Percentiles rank a stretch among this genome's conserved stretches.
Conservation (phyloP, 2,888 invertebrate species). For the Caenorhabditis panamensis region DNA sequence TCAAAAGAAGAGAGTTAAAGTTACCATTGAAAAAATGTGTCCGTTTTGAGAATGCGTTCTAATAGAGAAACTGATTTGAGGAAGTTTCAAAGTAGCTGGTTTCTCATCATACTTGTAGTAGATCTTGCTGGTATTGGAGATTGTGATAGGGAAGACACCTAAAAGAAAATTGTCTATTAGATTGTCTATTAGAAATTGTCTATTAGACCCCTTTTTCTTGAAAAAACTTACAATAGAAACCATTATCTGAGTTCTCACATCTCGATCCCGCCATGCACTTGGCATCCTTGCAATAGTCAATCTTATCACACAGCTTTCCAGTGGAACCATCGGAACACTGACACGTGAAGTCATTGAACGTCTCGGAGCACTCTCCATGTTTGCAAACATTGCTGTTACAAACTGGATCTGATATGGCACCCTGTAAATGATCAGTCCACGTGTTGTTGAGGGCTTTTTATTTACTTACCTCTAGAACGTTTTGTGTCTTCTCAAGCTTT, state of each 20-base stretch:
- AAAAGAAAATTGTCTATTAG: slow-evolving; percentile 2
- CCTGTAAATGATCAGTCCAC: slow-evolving; percentile 48
- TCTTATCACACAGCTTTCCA: slow-evolving; percentile 69
- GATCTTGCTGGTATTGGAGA: slow-evolving; percentile 63
- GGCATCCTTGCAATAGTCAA: slow-evolving; percentile 71
- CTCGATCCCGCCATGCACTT: slow-evolving; percentile 69
- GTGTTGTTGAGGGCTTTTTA: neutral
- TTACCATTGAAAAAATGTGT: slow-evolving; percentile 66
- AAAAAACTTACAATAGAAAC: slow-evolving; percentile 71
- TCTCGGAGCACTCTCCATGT: slow-evolving; percentile 92
- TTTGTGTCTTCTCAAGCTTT: slow-evolving; percentile 64
- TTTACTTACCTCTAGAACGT: slow-evolving; percentile 70
- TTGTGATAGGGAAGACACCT: slow-evolving; percentile 69
- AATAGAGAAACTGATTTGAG: slow-evolving; percentile 56
- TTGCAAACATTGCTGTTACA: slow-evolving; percentile 85
- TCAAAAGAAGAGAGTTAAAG: neutral
- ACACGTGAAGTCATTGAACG: slow-evolving; percentile 84
- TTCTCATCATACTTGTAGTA: no score
- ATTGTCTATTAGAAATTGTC: neutral
- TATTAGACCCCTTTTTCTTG: no score
- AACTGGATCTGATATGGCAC: slow-evolving; percentile 77
- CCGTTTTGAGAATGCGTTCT: slow-evolving; percentile 67
- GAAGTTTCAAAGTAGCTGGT: slow-evolving; percentile 23
- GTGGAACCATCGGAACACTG: slow-evolving; percentile 72
- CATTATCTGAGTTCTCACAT: slow-evolving; percentile 73